Base-by-base conservation (phyloP, 2,888 invertebrate genomes). In the Oscheius sp. region DNA sequence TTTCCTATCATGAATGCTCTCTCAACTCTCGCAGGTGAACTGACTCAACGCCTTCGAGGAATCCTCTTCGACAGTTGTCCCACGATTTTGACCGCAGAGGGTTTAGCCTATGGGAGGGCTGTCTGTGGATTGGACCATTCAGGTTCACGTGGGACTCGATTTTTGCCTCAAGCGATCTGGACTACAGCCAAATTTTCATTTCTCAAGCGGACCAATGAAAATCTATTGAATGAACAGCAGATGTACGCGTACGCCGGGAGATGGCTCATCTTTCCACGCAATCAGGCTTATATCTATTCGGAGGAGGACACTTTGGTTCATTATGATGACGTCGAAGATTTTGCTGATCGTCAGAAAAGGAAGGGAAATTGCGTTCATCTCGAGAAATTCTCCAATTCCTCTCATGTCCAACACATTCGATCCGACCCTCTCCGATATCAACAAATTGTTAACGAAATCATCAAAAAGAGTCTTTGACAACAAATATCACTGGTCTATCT, bases 391-490 rank as follows among this genome's bases (percentile, higher is more conserved):
- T 23, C 33, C 5, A 15, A 2, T 3, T 57, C 57, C n/a, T 39
- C 17, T 10, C 57, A 57, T 20, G 57, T 57, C 2, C 37, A 37
- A 23, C 57, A 57, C 37, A 37, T 57, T 20, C 57, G 57, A 2
- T 37, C 57, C 6, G 37, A 57, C n/a, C 57, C 57, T 3, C 6
- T 0, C 10, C 57, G 57, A 6, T 57, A 57, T 25, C 20, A 34
- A n/a, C 20, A 57, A 25, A 39, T 25, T 4, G 3, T 57, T 17
- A 6, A 20, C 2, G 37, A 33, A 20, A 34, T 57, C 57, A 1
- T 57, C 37, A 57, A 37, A 20, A 57, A 37, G 37, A 57, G 57
- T 37, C 57, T 57, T 34, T 57, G n/a, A n/a, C n/a, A n/a, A n/a
- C n/a, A n/a, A n/a, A 27, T n/a, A n/a, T n/a, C n/a, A n/a, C n/a